Conservation (phyloP, 2,797 vertebrate genomes). For the Tragelaphus eurycerus region DNA sequence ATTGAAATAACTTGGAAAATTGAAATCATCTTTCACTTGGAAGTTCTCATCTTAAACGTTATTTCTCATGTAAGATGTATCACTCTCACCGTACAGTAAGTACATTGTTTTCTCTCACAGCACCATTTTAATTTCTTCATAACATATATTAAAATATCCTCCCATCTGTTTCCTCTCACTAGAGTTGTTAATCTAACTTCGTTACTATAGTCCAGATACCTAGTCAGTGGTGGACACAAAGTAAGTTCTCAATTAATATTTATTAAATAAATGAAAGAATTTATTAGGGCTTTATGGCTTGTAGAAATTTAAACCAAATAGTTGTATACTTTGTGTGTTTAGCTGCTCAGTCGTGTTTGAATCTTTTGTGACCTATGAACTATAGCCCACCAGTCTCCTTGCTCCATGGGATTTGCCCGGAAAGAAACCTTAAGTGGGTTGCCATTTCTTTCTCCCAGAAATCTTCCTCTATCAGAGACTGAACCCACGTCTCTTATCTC, state of each 20-base stretch:
- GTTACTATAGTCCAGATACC: not conserved
- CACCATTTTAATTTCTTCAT: not conserved
- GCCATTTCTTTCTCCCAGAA: not conserved
- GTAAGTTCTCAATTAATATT: not conserved
- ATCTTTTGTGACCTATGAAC: not conserved
- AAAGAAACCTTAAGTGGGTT: not conserved
- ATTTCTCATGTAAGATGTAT: not conserved
- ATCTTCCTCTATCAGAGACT: not conserved
- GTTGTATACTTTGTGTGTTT: not conserved
- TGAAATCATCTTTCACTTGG: not conserved
- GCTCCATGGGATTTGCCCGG: not conserved
- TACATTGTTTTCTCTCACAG: not conserved
- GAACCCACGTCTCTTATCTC: not conserved
- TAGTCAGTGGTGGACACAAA: not conserved
- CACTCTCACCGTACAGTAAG: not conserved
- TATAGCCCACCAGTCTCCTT: not conserved
- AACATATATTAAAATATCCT: not conserved
- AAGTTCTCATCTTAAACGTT: not conserved
- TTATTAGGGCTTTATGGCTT: not conserved
- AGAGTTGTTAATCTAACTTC: not conserved
- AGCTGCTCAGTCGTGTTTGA: not conserved
- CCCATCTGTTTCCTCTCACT: not conserved
- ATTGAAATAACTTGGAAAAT: not conserved
- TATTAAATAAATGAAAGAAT: not conserved
- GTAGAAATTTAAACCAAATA: not conserved